Percentiles rank a stretch among this genome's conserved stretches.
These are phyloP conservation scores for Ifrita kowaldi DNA, from an alignment of 2,113 vertebrate species.

Conservation along the genomic window DNA sequence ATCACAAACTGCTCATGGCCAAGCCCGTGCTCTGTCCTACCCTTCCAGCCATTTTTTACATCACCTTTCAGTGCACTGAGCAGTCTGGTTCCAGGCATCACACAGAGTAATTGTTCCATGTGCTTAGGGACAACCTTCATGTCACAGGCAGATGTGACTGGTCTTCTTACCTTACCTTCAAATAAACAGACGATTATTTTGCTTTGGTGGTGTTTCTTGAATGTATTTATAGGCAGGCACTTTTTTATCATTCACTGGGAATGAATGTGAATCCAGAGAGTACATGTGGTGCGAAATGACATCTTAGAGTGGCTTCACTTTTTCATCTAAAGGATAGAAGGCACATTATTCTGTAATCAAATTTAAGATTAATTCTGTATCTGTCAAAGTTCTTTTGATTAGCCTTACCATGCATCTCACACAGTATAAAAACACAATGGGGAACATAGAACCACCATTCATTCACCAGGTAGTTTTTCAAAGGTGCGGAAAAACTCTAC, in stretches of 20 bases:
- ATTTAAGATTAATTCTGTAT: not conserved
- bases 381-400: not conserved
- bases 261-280: not conserved
- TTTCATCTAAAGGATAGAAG: not conserved
- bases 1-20: not conserved
- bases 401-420: not conserved
- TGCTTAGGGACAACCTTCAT: not conserved
- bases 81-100: not conserved
- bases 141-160: not conserved
- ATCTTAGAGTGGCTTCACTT: not conserved
- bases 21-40: not conserved
- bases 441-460: not conserved
- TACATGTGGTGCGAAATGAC: not conserved
- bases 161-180: not conserved
- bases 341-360: not conserved
- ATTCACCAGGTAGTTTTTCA: not conserved
- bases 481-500: not conserved
- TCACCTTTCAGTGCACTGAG: not conserved
- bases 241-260: not conserved
- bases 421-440: not conserved
- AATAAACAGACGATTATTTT: not conserved
- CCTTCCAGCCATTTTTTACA: not conserved
- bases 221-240: not conserved
- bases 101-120: not conserved
- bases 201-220: not conserved